These are phyloP conservation scores for Paralichthys olivaceus DNA, from an alignment of 2,113 vertebrate genomes.

Conservation along the genomic window DNA sequence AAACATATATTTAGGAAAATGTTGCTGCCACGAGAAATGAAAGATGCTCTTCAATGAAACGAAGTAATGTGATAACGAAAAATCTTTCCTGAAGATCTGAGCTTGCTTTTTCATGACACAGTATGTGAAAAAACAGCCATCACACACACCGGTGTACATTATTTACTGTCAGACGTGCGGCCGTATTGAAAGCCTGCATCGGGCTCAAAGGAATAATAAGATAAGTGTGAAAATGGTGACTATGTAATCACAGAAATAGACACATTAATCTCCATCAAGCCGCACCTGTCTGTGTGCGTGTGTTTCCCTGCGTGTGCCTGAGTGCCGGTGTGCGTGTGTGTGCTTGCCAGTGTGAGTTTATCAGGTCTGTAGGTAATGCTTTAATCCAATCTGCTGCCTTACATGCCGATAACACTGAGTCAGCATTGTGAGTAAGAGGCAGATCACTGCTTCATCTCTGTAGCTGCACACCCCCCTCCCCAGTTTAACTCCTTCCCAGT, in stretches of 20 bases:
- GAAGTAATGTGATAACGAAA: neutral
- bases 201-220: slow-evolving; percentile 24
- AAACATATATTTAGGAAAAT: neutral
- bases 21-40: neutral
- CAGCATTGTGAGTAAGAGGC: slow-evolving; percentile 49
- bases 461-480: neutral
- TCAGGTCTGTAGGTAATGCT: slow-evolving; percentile 64
- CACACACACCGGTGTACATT: neutral
- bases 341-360: slow-evolving; percentile 54
- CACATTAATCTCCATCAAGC: slow-evolving; percentile 56
- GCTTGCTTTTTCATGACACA: slow-evolving; percentile 3
- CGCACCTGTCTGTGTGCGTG: slow-evolving; percentile 7
- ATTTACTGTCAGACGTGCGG: slow-evolving; percentile 16
- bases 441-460: slow-evolving; percentile 44
- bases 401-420: slow-evolving; percentile 60
- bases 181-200: slow-evolving; percentile 20
- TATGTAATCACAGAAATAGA: slow-evolving; percentile 59
- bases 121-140: neutral
- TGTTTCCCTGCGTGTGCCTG: neutral
- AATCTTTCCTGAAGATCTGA: neutral
- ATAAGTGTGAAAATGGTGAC: slow-evolving; percentile 50
- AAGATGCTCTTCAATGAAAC: neutral
- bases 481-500: slow-evolving; percentile 11
- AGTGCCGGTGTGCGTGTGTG: neutral
- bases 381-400: slow-evolving; percentile 64